These are phyloP conservation scores for Brienomyrus longianalis DNA, from an alignment of 2,113 vertebrate species.

Conservation along the genomic window DNA sequence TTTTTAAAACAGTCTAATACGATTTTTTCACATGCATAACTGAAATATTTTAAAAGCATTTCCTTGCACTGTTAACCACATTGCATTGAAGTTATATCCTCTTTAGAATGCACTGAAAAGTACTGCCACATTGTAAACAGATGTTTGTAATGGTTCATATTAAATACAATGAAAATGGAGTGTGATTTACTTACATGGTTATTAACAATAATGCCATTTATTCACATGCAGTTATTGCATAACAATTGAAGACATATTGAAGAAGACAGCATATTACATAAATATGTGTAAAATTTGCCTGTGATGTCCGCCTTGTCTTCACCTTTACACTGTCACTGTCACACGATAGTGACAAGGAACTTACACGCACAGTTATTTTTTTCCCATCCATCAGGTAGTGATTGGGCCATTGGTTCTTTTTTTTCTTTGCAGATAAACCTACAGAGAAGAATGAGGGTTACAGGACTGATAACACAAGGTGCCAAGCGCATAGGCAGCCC, in stretches of 20 bases:
- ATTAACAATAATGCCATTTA: not conserved
- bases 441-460: constrained; percentile 93
- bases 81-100: not conserved
- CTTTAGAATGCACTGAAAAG: not conserved
- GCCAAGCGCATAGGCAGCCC: constrained; percentile 96
- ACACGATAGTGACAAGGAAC: not conserved
- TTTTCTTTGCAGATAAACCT: constrained; percentile 80
- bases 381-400: not conserved
- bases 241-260: not conserved
- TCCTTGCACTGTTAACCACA: not conserved
- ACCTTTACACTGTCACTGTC: not conserved
- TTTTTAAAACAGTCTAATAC: not conserved
- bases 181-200: not conserved
- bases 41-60: not conserved
- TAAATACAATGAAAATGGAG: not conserved
- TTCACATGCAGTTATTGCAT: not conserved
- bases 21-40: not conserved
- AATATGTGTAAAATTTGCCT: not conserved
- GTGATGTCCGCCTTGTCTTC: not conserved
- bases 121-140: not conserved
- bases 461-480: constrained; percentile 95
- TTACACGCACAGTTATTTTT: not conserved
- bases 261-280: not conserved
- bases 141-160: not conserved
- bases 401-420: not conserved